These are phyloP conservation scores for Gymnoscopelus braueri DNA, from an alignment of 2,797 vertebrate genomes.

Conservation along the genomic window DNA sequence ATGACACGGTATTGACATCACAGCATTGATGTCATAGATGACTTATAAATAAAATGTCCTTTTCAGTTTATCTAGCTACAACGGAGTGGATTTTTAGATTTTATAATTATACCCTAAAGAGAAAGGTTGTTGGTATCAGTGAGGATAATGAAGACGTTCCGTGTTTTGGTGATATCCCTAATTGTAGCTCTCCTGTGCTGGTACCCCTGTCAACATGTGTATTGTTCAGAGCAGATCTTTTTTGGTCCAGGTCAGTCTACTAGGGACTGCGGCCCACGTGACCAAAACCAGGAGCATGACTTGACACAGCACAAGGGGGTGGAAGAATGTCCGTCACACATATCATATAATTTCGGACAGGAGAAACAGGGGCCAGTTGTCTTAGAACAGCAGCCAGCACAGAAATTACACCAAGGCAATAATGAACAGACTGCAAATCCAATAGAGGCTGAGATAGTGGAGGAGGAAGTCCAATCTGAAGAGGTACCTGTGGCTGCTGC, in stretches of 20 bases:
- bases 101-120: too few relatives aligned
- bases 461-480: constrained; percentile 52
- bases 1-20: too few relatives aligned
- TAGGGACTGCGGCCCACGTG: constrained; percentile 79
- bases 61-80: too few relatives aligned
- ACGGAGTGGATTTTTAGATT: too few relatives aligned
- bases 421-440: constrained; percentile 81
- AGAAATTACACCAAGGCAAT: constrained; percentile 69
- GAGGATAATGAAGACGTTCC: too few relatives aligned
- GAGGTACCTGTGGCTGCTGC: constrained; percentile 33
- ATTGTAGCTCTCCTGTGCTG: constrained; percentile 22
- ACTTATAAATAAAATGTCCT: too few relatives aligned
- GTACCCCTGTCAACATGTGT: constrained; percentile 83
- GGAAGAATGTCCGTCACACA: constrained; percentile 74
- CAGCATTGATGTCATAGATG: too few relatives aligned
- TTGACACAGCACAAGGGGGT: constrained; percentile 83
- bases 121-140: too few relatives aligned
- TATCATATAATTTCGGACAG: constrained; percentile 75
- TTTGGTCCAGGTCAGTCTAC: constrained; percentile 76
- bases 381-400: constrained; percentile 72
- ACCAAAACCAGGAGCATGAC: constrained; percentile 73
- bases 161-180: too few relatives aligned
- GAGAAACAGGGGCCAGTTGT: constrained; percentile 63
- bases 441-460: constrained; percentile 60
- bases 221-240: constrained; percentile 89